These are phyloP conservation scores for Frankliniella intonsa DNA, from an alignment of 2,888 invertebrate genomes.

Conservation along the genomic window DNA sequence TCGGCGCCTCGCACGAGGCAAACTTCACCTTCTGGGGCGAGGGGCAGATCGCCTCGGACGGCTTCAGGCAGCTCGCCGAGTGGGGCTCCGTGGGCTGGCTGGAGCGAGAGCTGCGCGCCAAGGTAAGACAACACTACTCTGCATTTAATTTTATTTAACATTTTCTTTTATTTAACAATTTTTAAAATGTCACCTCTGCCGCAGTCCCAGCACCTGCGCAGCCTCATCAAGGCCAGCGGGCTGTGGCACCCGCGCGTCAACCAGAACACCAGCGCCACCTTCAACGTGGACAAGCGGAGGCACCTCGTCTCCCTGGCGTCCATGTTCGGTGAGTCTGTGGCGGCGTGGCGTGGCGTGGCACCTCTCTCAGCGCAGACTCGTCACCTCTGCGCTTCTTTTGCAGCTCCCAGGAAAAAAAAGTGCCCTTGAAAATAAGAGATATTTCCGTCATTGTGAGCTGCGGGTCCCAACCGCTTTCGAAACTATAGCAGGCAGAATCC, in stretches of 20 bases:
- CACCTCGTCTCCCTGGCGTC: constrained; percentile 82
- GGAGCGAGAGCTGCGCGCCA: constrained; percentile 67
- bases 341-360: too few relatives aligned
- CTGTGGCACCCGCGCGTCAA: constrained; percentile 87
- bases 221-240: constrained; percentile 83
- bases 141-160: too few relatives aligned
- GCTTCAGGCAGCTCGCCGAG: constrained; percentile 82
- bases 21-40: constrained; percentile 91
- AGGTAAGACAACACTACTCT: constrained; percentile 49
- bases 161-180: not conserved
- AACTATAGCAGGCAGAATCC: too few relatives aligned
- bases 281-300: constrained; percentile 77
- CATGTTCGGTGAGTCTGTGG: constrained; percentile 68
- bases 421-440: too few relatives aligned
- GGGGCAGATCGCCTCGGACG: constrained; percentile 79
- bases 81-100: constrained; percentile 84
- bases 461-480: too few relatives aligned
- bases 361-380: too few relatives aligned
- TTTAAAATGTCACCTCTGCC: constrained; percentile 26
- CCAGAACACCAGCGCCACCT: constrained; percentile 72
- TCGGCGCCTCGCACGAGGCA: constrained; percentile 87
- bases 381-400: too few relatives aligned
- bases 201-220: constrained; percentile 55
- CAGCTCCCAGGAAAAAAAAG: too few relatives aligned
- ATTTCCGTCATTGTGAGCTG: too few relatives aligned